A percentile compares a stretch with the other conserved stretches of the same genome.
These are phyloP conservation scores for Porites evermanni DNA, from an alignment of 92 coral and sea anemone genomes.

Conservation along the genomic window DNA sequence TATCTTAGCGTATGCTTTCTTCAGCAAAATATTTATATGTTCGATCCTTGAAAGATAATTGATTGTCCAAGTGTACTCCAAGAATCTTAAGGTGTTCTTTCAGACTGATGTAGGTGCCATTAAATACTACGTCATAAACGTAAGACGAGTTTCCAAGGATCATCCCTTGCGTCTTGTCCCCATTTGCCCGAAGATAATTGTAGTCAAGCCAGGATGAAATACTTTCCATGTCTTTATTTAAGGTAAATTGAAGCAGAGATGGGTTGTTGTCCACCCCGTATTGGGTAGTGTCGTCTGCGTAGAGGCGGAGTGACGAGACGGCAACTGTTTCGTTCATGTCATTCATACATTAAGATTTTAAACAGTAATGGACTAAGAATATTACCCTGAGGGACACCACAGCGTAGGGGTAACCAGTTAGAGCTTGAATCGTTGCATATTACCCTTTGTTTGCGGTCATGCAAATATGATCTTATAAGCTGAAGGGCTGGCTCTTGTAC, in stretches of 20 bases:
- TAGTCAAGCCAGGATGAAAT: too few species aligned
- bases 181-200: too few species aligned
- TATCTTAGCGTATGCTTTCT: conserved; percentile 36
- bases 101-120: too few species aligned
- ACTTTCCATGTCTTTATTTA: too few species aligned
- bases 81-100: too few species aligned
- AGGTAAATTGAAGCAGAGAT: neutral
- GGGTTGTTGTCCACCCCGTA: conserved; percentile 7
- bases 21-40: conserved; percentile 9
- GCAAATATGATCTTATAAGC: too few species aligned
- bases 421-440: neutral
- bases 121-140: too few species aligned
- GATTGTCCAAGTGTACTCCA: too few species aligned
- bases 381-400: neutral
- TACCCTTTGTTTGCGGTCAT: neutral
- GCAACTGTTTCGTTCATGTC: too few species aligned
- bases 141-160: too few species aligned
- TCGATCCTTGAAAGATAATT: neutral
- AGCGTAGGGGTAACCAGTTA: neutral
- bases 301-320: neutral
- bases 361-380: neutral
- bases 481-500: too few species aligned
- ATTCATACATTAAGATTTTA: neutral
- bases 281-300: conserved; percentile 25
- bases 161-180: too few species aligned